These are phyloP conservation scores for Pomatostomus ruficeps DNA, from an alignment of 2,113 vertebrate genomes.

Conservation along the genomic window DNA sequence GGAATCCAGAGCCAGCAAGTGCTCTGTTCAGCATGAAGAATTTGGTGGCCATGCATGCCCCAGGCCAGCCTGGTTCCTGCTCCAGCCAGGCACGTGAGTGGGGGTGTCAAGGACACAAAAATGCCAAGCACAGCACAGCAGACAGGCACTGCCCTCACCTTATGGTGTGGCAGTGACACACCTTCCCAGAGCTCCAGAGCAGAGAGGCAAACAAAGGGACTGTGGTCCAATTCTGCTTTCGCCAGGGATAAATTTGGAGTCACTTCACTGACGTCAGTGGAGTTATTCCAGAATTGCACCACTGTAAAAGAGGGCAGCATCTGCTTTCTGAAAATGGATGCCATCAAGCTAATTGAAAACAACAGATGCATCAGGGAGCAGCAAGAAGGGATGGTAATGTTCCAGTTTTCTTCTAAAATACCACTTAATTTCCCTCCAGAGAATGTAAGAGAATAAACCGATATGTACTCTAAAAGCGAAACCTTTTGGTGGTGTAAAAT, in stretches of 20 bases:
- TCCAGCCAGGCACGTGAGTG: neutral
- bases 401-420: slow-evolving; percentile 58
- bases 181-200: neutral
- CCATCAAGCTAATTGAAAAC: slow-evolving; percentile 66
- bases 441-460: neutral
- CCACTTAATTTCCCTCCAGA: slow-evolving; percentile 14
- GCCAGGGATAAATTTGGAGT: slow-evolving; percentile 40
- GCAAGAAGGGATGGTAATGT: slow-evolving; percentile 4
- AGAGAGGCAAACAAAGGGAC: neutral
- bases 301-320: slow-evolving; percentile 48
- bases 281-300: slow-evolving; percentile 45
- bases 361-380: slow-evolving; percentile 62
- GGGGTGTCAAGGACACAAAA: neutral
- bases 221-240: slow-evolving; percentile 16
- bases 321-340: slow-evolving; percentile 71
- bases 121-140: neutral
- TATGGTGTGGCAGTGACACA: neutral
- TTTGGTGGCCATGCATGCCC: neutral
- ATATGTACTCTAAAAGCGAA: neutral
- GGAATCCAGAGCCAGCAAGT: neutral
- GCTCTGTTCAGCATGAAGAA: neutral
- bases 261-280: slow-evolving; percentile 47
- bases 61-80: neutral
- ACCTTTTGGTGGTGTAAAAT: neutral
- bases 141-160: neutral